Evolutionary conservation across 2,113 vertebrate species (phyloP), one percentile per base, ranked within the genome.

Genomic region (Haemorhous mexicanus): DNA sequence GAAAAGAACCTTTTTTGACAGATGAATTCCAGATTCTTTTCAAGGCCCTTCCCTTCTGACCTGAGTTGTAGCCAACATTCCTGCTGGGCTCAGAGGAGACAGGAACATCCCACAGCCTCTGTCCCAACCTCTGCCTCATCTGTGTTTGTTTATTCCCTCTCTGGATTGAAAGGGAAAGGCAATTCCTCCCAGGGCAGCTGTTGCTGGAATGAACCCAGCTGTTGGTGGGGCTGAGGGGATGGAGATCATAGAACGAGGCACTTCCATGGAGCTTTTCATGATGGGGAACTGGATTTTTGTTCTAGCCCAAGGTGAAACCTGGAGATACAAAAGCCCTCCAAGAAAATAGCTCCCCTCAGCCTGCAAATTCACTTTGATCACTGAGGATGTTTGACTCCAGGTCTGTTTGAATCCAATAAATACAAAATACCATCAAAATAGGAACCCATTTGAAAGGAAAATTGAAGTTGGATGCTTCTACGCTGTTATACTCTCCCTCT

Each of bases 351-450:
- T 70, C 47, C 19, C n/a, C 39, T 68, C 58, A 62, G 67, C 80
- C 67, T 35, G 13, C 28, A 72, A 63, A 46, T 59, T 74, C 76
- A 13, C 64, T 67, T 11, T 85, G 39, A 72, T 68, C 76, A 67
- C 39, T 6, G 18, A 44, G 58, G 39, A 67, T 76, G 43, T 79
- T 44, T 72, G 84, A 80, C 63, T 92, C 68, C 49, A 46, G 55
- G 39, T 76, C 77, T 87, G 68, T n/a, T 26, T 63, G 85, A 89
- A 91, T 53, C 73, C 68, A 91, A 23, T 85, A 90, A 94, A 70
- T 50, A 87, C 9, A 55, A 78, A 89, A 82, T 30, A 41, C 28
- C 32, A 55, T 27, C 41, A 47, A 90, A 84, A 70, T 5, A 66
- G 46, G 23, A 87, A 61, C 50, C 30, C 3, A 66, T 84, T 52